Evolutionary conservation across 2,888 invertebrate genomes (phyloP), one percentile per base, ranked within the genome.

Genomic region (Selenia dentaria): DNA sequence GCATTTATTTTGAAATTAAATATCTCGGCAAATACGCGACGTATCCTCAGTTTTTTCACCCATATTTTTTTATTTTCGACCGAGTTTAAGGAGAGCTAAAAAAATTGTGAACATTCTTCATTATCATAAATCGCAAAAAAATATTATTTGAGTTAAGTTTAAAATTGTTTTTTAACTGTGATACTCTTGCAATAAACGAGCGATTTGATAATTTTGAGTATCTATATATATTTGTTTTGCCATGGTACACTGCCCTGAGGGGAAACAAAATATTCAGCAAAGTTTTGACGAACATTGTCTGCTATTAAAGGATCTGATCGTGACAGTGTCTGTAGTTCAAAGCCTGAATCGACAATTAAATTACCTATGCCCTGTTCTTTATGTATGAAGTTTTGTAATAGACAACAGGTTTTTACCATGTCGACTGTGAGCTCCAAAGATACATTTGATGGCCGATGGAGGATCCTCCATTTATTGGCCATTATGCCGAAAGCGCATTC

Each of bases 401-500:
- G 20, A 18, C 24, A 29, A 39, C 32, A 39, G 1, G 46, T 32
- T 11, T 38, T 46, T 9, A 51, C 36, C 9, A 42, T 42, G 14
- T 35, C 8, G 6, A 10, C 24, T 6, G 41, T 24, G 6, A 24
- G 10, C 2, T 42, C 16, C 6, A 14, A 12, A 8, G n/a, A 9
- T 8, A 45, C 29, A 29, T 35, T 12, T 8, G 25, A 9, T 9
- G 35, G 31, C 2, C 18, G 29, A 28, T 28, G 28, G 18, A 67
- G 62, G 14, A 70, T 63, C 18, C 64, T 40, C 63, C 64, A 68
- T 48, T 69, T 69, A 54, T 69, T 62, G 18, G 47, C 51, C 1
- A 65, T 47, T 46, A 70, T 68, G 6, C 64, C 64, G 46, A 69
- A 68, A 33, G 59, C 51, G 40, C 66, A 65, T 43, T 68, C 62